phyloP scores from a whole-genome alignment of 2,888 invertebrate genomes.

The Magallana nippona region DNA sequence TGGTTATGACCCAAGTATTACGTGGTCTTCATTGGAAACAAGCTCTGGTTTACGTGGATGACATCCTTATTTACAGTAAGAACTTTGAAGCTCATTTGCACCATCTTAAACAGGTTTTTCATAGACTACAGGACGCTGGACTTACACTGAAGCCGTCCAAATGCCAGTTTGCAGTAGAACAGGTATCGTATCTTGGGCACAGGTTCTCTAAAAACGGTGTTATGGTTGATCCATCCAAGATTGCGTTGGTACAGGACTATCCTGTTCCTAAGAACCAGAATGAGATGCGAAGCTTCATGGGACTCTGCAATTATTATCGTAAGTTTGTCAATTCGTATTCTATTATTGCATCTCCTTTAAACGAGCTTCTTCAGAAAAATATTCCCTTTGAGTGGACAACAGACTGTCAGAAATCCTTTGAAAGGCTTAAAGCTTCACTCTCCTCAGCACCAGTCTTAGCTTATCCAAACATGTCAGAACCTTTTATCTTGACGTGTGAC shows the following conservation, averaged over 20 bases:
- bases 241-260: constrained; percentile 35
- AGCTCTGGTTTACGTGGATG: constrained; percentile 59
- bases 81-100: constrained; percentile 54
- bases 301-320: constrained; percentile 55
- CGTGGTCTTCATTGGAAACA: constrained; percentile 56
- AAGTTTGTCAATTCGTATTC: constrained; percentile 52
- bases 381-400: constrained; percentile 48
- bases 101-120: constrained; percentile 54
- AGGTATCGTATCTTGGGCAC: constrained; percentile 53
- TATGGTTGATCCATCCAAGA: constrained; percentile 47
- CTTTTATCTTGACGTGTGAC: constrained; percentile 55
- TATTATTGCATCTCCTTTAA: constrained; percentile 52
- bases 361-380: constrained; percentile 34
- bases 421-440: constrained; percentile 62
- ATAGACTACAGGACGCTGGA: constrained; percentile 50
- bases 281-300: constrained; percentile 51
- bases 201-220: constrained; percentile 50
- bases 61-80: constrained; percentile 54
- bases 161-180: constrained; percentile 53
- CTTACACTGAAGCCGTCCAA: constrained; percentile 55
- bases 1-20: constrained; percentile 51
- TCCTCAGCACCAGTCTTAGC: constrained; percentile 52
- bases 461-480: constrained; percentile 49
- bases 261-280: constrained; percentile 48
- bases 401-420: constrained; percentile 48